Percentiles rank a stretch among this genome's conserved stretches.
phyloP scores from a whole-genome alignment of 2,888 invertebrate species.

The Gibbula magus region DNA sequence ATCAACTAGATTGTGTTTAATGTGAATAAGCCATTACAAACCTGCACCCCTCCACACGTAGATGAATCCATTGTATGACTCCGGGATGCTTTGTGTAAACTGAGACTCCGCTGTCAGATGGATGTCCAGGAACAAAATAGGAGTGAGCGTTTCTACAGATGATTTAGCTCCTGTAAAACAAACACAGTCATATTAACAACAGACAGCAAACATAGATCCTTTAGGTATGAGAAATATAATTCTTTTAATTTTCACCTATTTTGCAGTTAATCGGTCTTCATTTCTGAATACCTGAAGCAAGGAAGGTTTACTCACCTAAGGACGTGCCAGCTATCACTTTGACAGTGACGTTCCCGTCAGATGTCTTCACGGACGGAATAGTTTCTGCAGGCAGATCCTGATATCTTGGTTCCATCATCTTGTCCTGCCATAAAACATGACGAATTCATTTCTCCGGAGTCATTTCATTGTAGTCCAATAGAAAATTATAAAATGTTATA shows the following conservation, averaged over 20 bases:
- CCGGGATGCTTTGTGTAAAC: constrained; percentile 49
- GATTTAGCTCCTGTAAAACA: constrained; percentile 53
- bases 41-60: constrained; percentile 62
- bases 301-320: constrained; percentile 43
- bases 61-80: constrained; percentile 52
- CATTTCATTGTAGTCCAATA: too few species aligned
- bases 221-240: background rate
- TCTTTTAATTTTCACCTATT: background rate
- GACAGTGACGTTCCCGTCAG: constrained; percentile 51
- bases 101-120: constrained; percentile 46
- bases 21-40: constrained; percentile 17
- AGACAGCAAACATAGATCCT: background rate
- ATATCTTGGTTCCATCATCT: constrained; percentile 60
- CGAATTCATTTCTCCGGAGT: background rate
- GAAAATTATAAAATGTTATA: too few species aligned
- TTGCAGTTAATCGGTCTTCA: background rate
- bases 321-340: constrained; percentile 61
- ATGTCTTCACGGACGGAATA: constrained; percentile 51
- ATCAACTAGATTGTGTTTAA: background rate
- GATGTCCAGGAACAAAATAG: constrained; percentile 59
- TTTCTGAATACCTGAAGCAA: background rate
- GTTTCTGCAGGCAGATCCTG: constrained; percentile 60
- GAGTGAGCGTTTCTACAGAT: constrained; percentile 53
- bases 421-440: constrained; percentile 46
- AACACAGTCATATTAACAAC: too few species aligned